Evolutionary conservation across 2,888 invertebrate genomes (phyloP).

Genomic region (Pemphredon lugubris): DNA sequence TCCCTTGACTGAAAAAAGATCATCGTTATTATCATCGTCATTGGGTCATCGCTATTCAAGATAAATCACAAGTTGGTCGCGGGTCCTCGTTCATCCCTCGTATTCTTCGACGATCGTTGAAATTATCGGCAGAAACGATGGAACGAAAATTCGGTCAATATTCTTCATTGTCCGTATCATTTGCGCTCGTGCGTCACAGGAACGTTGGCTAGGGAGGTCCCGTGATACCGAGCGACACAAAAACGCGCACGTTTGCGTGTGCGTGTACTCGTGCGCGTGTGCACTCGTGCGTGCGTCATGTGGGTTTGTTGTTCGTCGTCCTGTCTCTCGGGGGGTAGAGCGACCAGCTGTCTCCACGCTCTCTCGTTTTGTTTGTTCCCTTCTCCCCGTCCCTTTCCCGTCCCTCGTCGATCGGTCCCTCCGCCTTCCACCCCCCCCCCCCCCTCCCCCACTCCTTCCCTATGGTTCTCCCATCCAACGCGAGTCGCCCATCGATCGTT

Average conservation of each 20-base stretch:
- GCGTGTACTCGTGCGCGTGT: slow-evolving; percentile 5
- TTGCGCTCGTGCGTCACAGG: slow-evolving; percentile 22
- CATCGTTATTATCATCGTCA: too few species aligned
- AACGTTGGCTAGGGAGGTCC: slow-evolving; percentile 9
- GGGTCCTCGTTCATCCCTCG: too few species aligned
- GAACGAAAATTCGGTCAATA: slow-evolving; percentile 30
- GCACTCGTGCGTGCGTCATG: slow-evolving; percentile 52
- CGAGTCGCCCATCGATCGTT: slow-evolving; percentile 33
- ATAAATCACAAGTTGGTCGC: too few species aligned
- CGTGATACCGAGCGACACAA: slow-evolving; percentile 1
- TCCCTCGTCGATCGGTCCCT: neutral
- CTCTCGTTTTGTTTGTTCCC: slow-evolving; percentile 60
- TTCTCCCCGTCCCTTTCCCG: slow-evolving; percentile 13
- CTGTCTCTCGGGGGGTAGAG: slow-evolving; percentile 24
- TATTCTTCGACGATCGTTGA: neutral
- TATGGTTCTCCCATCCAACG: neutral
- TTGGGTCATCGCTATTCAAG: too few species aligned
- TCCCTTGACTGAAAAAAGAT: too few species aligned
- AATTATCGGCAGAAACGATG: neutral
- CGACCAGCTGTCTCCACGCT: slow-evolving; percentile 64
- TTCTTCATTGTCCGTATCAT: slow-evolving; percentile 14
- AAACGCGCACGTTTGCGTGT: slow-evolving; percentile 1
- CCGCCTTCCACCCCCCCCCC: neutral
- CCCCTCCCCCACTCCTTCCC: slow-evolving; percentile 1
- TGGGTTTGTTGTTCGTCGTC: slow-evolving; percentile 51